Base-by-base conservation (phyloP, 2,113 vertebrate genomes). In the Petromus typicus region DNA sequence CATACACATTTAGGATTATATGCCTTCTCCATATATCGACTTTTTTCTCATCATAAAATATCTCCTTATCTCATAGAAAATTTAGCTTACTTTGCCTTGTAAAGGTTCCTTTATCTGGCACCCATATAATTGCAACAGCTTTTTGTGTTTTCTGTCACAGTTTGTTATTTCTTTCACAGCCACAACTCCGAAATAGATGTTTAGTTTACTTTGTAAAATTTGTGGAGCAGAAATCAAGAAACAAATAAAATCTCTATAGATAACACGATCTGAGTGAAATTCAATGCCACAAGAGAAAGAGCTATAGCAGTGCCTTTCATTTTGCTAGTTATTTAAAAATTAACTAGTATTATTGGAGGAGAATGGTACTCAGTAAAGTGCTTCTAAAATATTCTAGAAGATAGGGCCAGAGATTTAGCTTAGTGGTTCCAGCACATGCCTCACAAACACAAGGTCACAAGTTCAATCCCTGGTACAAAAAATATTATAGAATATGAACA, bases 171-270 rank as follows among this genome's bases (percentile, higher is more conserved):
- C 48, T 76, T 93, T 81, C 11, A 66, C 84, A 51, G 1, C 40
- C 66, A 73, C 86, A 86, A 76, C 40, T 32, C 51, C 18, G 25
- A 92, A 92, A 89, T 7, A 85, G 32, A 94, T 92, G 11, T 12
- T 93, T 90, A 67, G 7, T 20, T 94, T 95, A 73, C 13, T 56
- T 54, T 32, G 75, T 91, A 92, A 86, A 89, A 92, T 86, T 66
- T 76, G 11, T 89, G 86, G 56, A 86, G 14, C 51, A 89, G 59
- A 69, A 86, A 86, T 43, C 43, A 95, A 92, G 59, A 86, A 61
- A 69, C 32, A 90, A 92, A 94, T 25, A 12, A 90, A 83, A 73
- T 90, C 34, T 67, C 54, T 80, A 67, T 66, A 48, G 40, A 84
- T 86, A 79, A 84, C 13, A 20, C 66, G 64, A 90, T 78, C 89